Percentiles rank a stretch among this genome's conserved stretches.
Conservation (phyloP, 2,113 vertebrate genomes). For the Eurystomus gularis region DNA sequence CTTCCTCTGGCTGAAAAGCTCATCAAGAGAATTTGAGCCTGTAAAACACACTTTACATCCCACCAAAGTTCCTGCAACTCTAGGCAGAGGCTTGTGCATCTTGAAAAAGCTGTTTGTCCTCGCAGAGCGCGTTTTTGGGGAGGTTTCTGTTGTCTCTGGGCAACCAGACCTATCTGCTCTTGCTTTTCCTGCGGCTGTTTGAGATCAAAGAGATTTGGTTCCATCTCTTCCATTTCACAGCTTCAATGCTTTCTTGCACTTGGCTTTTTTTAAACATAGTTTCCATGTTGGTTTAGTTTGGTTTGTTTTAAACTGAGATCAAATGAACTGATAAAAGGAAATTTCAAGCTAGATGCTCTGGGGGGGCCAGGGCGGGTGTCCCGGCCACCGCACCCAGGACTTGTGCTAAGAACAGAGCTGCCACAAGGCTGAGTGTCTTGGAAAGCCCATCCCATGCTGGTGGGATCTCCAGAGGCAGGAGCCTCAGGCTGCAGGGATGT, state of each 20-base stretch:
- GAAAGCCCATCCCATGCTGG: too few species aligned
- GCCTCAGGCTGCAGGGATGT: too few species aligned
- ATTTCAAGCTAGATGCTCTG: too few species aligned
- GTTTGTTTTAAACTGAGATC: background rate
- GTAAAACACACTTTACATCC: background rate
- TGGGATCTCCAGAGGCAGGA: too few species aligned
- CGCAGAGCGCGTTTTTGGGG: accelerated
- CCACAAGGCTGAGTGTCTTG: too few species aligned
- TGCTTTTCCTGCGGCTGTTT: background rate
- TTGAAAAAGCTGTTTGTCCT: background rate
- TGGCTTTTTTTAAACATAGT: accelerated
- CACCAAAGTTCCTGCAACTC: background rate
- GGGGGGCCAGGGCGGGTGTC: too few species aligned
- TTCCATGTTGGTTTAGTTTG: background rate
- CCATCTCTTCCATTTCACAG: background rate
- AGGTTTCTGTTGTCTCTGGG: background rate
- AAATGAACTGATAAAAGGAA: background rate
- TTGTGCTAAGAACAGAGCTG: too few species aligned
- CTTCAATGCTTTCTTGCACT: background rate
- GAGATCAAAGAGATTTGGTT: background rate
- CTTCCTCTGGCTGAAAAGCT: background rate
- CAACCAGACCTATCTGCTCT: background rate
- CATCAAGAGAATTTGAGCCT: background rate
- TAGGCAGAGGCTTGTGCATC: background rate
- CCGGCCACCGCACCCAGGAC: too few species aligned